phyloP scores from a whole-genome alignment of 2,888 invertebrate genomes.

The Cheilosia scutellata region DNA sequence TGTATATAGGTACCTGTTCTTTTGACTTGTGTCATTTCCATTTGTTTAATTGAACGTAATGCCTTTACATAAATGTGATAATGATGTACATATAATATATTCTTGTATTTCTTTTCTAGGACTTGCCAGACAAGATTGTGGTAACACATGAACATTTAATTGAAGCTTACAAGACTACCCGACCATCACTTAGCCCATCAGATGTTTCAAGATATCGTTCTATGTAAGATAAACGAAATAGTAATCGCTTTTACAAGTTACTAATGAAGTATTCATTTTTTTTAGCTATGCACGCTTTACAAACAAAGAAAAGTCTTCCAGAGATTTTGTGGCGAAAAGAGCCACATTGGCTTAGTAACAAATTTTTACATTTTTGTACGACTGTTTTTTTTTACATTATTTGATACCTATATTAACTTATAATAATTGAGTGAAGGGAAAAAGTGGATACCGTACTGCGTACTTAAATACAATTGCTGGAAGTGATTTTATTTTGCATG shows the following conservation, averaged over 20 bases:
- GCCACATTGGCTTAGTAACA: slow-evolving; percentile 86
- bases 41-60: slow-evolving; percentile 46
- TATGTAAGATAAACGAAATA: slow-evolving; percentile 87
- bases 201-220: slow-evolving; percentile 90
- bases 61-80: slow-evolving; percentile 24
- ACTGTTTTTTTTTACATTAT: neutral
- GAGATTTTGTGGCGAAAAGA: slow-evolving; percentile 85
- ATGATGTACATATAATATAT: slow-evolving; percentile 81
- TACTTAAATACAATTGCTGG: slow-evolving; percentile 27
- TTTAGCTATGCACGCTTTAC: slow-evolving; percentile 87
- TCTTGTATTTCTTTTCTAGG: slow-evolving; percentile 77
- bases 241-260: neutral
- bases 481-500: slow-evolving; percentile 23
- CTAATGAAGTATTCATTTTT: slow-evolving; percentile 72
- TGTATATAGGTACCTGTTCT: slow-evolving; percentile 35
- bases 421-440: neutral
- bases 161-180: slow-evolving; percentile 88
- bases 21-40: slow-evolving; percentile 27
- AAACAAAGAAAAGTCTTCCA: slow-evolving; percentile 85
- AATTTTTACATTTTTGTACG: neutral
- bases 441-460: neutral
- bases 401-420: neutral
- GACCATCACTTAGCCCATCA: slow-evolving; percentile 89
- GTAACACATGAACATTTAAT: slow-evolving; percentile 87
- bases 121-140: slow-evolving; percentile 82